Conservation (phyloP, 2,888 invertebrate species). For the Epicampocera succincta region DNA sequence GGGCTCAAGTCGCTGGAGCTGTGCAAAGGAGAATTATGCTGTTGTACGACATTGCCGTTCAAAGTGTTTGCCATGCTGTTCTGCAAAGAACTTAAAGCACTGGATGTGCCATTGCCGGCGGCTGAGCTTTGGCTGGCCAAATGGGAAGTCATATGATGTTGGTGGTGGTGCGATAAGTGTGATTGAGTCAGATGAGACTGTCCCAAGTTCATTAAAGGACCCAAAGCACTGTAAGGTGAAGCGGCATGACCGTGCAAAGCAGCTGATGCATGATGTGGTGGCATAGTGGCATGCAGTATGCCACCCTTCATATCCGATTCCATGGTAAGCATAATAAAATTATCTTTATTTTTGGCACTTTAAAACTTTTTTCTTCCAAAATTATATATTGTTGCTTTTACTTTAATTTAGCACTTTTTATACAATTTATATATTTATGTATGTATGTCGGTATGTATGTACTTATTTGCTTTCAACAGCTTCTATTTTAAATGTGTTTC, state of each 20-base stretch:
- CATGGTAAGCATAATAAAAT: slow-evolving; percentile 90
- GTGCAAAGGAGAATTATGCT: slow-evolving; percentile 80
- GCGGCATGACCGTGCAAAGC: slow-evolving; percentile 85
- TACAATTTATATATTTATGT: too few relatives aligned
- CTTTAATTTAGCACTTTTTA: slow-evolving; percentile 34
- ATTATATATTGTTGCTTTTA: neutral
- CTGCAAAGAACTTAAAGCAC: slow-evolving; percentile 79
- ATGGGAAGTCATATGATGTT: slow-evolving; percentile 82
- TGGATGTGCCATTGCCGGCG: slow-evolving; percentile 71
- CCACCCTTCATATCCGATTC: slow-evolving; percentile 95
- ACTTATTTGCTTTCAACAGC: neutral
- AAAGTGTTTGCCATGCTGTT: slow-evolving; percentile 80
- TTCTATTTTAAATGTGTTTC: neutral
- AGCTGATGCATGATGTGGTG: slow-evolving; percentile 88
- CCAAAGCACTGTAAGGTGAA: slow-evolving; percentile 87
- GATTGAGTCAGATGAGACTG: slow-evolving; percentile 85
- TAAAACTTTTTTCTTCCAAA: slow-evolving; percentile 30
- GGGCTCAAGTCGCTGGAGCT: slow-evolving; percentile 81
- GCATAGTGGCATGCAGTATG: slow-evolving; percentile 92
- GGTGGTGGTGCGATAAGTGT: slow-evolving; percentile 85
- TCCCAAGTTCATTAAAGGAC: slow-evolving; percentile 87
- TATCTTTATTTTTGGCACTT: slow-evolving; percentile 53
- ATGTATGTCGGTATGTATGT: slow-evolving; percentile 4
- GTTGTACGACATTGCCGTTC: slow-evolving; percentile 75
- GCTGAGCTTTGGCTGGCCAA: slow-evolving; percentile 75